These are phyloP conservation scores for Psittacula echo DNA, from an alignment of 2,797 vertebrate genomes.

Conservation along the genomic window DNA sequence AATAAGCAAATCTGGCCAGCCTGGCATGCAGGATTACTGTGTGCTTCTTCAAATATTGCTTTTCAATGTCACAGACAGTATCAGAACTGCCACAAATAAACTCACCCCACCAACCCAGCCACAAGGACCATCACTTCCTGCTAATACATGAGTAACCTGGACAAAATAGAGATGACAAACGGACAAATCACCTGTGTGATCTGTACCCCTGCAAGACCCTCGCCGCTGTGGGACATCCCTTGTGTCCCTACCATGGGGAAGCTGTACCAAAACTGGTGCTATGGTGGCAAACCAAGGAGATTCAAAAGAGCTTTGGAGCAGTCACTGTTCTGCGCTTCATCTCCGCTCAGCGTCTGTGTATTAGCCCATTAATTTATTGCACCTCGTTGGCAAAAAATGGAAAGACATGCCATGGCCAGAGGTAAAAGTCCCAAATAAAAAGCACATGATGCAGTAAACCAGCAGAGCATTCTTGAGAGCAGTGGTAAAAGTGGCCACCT, in stretches of 20 bases:
- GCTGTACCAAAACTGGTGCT: not conserved
- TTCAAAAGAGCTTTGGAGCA: not conserved
- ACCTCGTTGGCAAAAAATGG: not conserved
- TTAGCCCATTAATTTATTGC: constrained; percentile 32
- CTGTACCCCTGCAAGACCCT: not conserved
- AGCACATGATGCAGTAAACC: constrained; percentile 18
- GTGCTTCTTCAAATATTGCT: accelerated
- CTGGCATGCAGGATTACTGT: accelerated
- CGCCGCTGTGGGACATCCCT: not conserved
- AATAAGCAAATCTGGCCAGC: not conserved
- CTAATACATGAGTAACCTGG: accelerated
- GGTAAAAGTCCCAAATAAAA: constrained; percentile 55
- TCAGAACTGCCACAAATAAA: not conserved
- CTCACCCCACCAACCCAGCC: not conserved
- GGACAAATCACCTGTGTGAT: not conserved
- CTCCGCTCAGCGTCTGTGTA: not conserved
- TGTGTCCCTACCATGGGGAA: not conserved
- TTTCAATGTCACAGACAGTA: not conserved
- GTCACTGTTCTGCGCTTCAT: not conserved
- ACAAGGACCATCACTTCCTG: accelerated
- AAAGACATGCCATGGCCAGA: constrained; percentile 3
- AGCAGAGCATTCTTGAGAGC: constrained; percentile 38
- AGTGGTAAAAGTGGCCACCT: not conserved
- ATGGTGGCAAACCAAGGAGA: not conserved
- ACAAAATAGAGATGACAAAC: not conserved